phyloP scores from a whole-genome alignment of 2,113 vertebrate species.

The Prunella himalayana region DNA sequence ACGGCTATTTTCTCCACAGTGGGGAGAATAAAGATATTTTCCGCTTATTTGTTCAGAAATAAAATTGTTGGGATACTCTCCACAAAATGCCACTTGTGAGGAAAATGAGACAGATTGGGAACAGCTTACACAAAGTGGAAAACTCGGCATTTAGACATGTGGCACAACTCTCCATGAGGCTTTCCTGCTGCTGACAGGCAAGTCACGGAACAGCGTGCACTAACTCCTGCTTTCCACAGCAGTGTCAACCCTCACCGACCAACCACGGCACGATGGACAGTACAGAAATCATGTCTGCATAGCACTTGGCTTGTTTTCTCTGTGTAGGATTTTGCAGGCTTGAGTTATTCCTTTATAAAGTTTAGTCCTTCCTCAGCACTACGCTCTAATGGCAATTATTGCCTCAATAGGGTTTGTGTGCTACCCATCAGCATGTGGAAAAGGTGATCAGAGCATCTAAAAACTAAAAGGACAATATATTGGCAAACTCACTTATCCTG shows the following conservation, averaged over 20 bases:
- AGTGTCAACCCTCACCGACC: fast-evolving
- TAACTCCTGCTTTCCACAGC: not conserved
- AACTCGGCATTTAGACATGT: fast-evolving
- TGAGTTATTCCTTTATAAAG: not conserved
- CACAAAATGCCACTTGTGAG: not conserved
- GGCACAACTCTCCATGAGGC: fast-evolving
- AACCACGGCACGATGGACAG: fast-evolving
- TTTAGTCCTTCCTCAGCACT: not conserved
- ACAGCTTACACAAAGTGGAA: not conserved
- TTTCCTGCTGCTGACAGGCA: not conserved
- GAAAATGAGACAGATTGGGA: not conserved
- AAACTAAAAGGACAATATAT: not conserved
- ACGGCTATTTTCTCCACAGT: not conserved
- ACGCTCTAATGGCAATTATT: not conserved
- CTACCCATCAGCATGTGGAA: not conserved
- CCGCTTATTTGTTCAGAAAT: not conserved
- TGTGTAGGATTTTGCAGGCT: not conserved
- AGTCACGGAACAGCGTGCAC: fast-evolving
- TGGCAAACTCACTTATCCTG: not conserved
- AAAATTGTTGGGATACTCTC: not conserved
- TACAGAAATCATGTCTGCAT: not conserved
- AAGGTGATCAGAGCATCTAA: not conserved
- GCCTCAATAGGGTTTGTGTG: fast-evolving
- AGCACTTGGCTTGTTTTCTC: not conserved
- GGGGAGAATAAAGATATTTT: not conserved